A percentile compares a stretch with the other conserved stretches of the same genome.
Evolutionary conservation across 2,888 invertebrate species (phyloP).

Genomic region (Xiphydria camelus): DNA sequence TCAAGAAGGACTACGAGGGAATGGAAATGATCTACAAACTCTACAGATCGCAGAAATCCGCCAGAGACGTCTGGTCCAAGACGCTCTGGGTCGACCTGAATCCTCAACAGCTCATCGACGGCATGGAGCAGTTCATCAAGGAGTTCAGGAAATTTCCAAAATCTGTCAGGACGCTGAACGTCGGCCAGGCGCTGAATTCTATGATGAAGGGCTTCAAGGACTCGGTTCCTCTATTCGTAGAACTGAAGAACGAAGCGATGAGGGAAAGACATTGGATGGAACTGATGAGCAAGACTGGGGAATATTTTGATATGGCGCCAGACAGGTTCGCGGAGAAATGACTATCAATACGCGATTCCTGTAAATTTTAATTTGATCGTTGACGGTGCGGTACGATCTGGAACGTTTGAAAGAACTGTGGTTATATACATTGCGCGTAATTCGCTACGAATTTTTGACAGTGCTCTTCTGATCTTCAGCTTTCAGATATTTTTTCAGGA

Average conservation of each 20-base stretch:
- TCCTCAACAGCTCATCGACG: conserved; percentile 80
- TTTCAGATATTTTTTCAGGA: too few relatives aligned
- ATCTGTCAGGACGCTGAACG: conserved; percentile 60
- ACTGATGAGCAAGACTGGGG: conserved; percentile 83
- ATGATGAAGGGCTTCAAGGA: conserved; percentile 88
- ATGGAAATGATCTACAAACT: conserved; percentile 77
- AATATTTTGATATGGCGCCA: conserved; percentile 82
- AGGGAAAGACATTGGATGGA: conserved; percentile 88
- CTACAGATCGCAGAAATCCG: conserved; percentile 76
- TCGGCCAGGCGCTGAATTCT: conserved; percentile 73
- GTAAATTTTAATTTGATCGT: too few relatives aligned
- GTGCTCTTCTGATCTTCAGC: too few relatives aligned
- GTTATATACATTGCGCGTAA: too few relatives aligned
- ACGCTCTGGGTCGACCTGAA: conserved; percentile 87
- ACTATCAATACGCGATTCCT: conserved; percentile 12
- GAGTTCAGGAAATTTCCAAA: conserved; percentile 78
- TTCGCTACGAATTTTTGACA: too few relatives aligned
- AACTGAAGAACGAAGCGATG: conserved; percentile 88
- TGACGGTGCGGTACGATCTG: too few relatives aligned
- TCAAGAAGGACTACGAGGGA: conserved; percentile 66
- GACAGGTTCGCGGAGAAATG: conserved; percentile 57
- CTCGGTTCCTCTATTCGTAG: conserved; percentile 86
- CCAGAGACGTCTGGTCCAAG: conserved; percentile 80
- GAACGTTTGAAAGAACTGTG: too few relatives aligned
- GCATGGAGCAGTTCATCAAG: conserved; percentile 82